phyloP scores from a whole-genome alignment of 2,113 vertebrate genomes.

The Trichomycterus rosablanca region DNA sequence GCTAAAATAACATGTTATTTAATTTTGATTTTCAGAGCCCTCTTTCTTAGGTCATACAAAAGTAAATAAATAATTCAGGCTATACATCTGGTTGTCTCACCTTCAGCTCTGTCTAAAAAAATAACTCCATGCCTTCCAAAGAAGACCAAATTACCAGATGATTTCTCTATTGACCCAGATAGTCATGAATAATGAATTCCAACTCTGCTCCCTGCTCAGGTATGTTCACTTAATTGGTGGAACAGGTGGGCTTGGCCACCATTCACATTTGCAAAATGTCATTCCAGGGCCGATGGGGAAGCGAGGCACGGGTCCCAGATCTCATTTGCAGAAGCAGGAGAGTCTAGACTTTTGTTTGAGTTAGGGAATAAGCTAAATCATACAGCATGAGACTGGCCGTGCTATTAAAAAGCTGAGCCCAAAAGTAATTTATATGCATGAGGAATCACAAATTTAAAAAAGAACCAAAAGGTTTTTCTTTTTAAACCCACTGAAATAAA shows the following conservation, averaged over 20 bases:
- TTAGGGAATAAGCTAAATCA: conserved; percentile 7
- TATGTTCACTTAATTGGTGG: conserved; percentile 41
- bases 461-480: too few relatives aligned
- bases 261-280: conserved; percentile 44
- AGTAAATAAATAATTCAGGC: too few relatives aligned
- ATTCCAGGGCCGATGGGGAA: conserved; percentile 9
- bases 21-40: too few relatives aligned
- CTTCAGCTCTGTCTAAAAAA: conserved; percentile 3
- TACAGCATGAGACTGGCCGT: not conserved
- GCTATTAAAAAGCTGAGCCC: conserved; percentile 31
- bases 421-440: too few relatives aligned
- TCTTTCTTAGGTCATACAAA: too few relatives aligned
- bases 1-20: too few relatives aligned
- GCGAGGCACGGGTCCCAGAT: conserved; percentile 23
- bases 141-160: conserved; percentile 29
- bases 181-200: conserved; percentile 34
- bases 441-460: not conserved
- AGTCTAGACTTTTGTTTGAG: conserved; percentile 35
- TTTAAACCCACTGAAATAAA: too few relatives aligned
- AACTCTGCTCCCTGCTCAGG: conserved; percentile 20
- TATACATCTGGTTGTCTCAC: not conserved
- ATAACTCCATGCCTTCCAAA: conserved; percentile 4
- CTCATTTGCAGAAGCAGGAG: conserved; percentile 30
- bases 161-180: conserved; percentile 35
- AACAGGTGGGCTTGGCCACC: conserved; percentile 33